These are phyloP conservation scores for Arctia plantaginis DNA, from an alignment of 2,888 invertebrate species.

Conservation along the genomic window DNA sequence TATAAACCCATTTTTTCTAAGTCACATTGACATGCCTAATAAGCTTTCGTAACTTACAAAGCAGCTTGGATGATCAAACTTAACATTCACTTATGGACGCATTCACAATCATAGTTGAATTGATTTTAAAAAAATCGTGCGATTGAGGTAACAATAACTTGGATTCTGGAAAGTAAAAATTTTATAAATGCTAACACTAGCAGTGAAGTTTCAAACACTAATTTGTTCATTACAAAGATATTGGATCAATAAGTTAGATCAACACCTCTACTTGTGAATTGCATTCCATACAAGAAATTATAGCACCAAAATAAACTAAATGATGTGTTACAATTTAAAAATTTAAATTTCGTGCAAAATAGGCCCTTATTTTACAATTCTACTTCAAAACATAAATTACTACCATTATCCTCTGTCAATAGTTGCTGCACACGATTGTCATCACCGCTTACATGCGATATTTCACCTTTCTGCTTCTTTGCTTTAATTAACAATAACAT, in stretches of 20 bases:
- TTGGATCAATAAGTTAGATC: not conserved
- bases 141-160: not conserved
- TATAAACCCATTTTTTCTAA: not conserved
- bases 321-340: conserved; percentile 22
- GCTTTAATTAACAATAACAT: conserved; percentile 80
- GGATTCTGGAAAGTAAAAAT: not conserved
- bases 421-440: conserved; percentile 67
- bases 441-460: conserved; percentile 72
- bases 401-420: conserved; percentile 76
- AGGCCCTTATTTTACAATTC: conserved; percentile 27
- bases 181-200: not conserved
- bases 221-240: not conserved
- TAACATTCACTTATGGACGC: conserved; percentile 23
- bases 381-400: conserved; percentile 54
- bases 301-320: not conserved
- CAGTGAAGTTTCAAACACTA: not conserved
- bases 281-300: conserved; percentile 4
- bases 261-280: not conserved
- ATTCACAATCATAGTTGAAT: conserved; percentile 7
- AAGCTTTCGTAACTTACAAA: conserved; percentile 29
- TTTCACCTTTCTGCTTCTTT: conserved; percentile 81
- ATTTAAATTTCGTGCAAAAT: conserved; percentile 38
- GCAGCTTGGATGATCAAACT: conserved; percentile 31
- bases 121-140: not conserved
- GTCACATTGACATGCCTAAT: not conserved